Evolutionary conservation across 2,888 invertebrate species (phyloP).

Genomic region (Hypsopygia costalis): DNA sequence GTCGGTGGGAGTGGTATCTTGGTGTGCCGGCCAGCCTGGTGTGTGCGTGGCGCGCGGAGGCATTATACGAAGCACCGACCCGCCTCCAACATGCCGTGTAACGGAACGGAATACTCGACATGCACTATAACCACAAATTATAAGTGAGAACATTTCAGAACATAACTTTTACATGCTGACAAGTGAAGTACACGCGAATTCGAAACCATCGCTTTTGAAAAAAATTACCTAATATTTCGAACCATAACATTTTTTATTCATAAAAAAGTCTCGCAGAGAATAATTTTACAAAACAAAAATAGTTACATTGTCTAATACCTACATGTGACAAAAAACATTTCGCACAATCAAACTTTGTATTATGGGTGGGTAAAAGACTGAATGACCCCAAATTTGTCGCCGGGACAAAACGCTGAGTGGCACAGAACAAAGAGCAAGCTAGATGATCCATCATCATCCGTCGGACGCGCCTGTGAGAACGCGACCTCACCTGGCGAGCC

Average conservation of each 20-base stretch:
- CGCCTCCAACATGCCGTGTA: slow-evolving; percentile 64
- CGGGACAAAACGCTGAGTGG: slow-evolving; percentile 49
- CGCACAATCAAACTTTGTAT: slow-evolving; percentile 37
- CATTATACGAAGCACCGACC: slow-evolving; percentile 62
- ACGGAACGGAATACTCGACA: slow-evolving; percentile 76
- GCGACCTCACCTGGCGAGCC: slow-evolving; percentile 66
- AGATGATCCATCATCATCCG: slow-evolving; percentile 75
- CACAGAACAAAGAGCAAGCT: slow-evolving; percentile 55
- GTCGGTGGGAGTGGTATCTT: slow-evolving; percentile 50
- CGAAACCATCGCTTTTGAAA: slow-evolving; percentile 4
- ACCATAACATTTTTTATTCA: slow-evolving; percentile 10
- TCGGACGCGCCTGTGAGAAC: slow-evolving; percentile 56
- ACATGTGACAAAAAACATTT: slow-evolving; percentile 21
- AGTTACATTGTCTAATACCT: not conserved
- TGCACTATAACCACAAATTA: slow-evolving; percentile 79
- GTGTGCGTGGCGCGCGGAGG: slow-evolving; percentile 33
- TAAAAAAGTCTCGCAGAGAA: not conserved
- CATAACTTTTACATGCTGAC: slow-evolving; percentile 62
- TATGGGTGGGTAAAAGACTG: slow-evolving; percentile 38
- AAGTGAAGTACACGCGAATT: slow-evolving; percentile 30
- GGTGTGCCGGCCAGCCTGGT: slow-evolving; percentile 20
- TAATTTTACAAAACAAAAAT: slow-evolving; percentile 4
- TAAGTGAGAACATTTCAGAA: slow-evolving; percentile 77
- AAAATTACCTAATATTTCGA: slow-evolving; percentile 4
- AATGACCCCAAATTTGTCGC: slow-evolving; percentile 73